Evolutionary conservation across 2,113 vertebrate species (phyloP).

Genomic region (Cyprinus carpio): DNA sequence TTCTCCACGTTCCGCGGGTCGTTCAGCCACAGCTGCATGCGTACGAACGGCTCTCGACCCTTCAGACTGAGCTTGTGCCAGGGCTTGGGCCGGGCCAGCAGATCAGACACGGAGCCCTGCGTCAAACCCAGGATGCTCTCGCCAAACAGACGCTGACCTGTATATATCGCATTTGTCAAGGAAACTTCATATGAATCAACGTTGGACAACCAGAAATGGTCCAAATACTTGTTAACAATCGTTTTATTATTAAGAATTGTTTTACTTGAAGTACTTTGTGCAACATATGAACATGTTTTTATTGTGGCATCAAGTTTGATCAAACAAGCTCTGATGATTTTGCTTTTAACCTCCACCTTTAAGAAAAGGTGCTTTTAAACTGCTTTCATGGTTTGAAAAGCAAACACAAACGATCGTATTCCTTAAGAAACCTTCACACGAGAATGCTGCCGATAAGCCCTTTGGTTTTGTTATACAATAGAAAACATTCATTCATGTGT

Average conservation of each 20-base stretch:
- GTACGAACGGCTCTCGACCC: constrained; percentile 88
- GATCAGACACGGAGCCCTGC: constrained; percentile 91
- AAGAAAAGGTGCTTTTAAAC: constrained; percentile 19
- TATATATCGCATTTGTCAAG: background rate
- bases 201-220: too few relatives aligned
- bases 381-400: constrained; percentile 2
- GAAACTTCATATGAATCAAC: background rate
- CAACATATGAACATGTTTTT: background rate
- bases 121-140: constrained; percentile 91
- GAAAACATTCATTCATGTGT: background rate
- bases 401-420: constrained; percentile 22
- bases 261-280: background rate
- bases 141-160: constrained; percentile 90
- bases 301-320: constrained; percentile 2
- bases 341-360: constrained; percentile 33
- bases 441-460: background rate
- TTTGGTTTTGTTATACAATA: background rate
- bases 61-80: constrained; percentile 93
- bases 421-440: background rate
- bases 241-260: background rate
- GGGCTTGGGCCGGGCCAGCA: constrained; percentile 88
- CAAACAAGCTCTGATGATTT: constrained; percentile 14
- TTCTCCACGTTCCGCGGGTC: constrained; percentile 90
- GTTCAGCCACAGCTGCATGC: constrained; percentile 91
- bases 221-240: too few relatives aligned